Percentiles rank a stretch among this genome's conserved stretches.
Evolutionary conservation across 2,888 invertebrate species (phyloP).

Genomic region (Ormia ochracea): DNA sequence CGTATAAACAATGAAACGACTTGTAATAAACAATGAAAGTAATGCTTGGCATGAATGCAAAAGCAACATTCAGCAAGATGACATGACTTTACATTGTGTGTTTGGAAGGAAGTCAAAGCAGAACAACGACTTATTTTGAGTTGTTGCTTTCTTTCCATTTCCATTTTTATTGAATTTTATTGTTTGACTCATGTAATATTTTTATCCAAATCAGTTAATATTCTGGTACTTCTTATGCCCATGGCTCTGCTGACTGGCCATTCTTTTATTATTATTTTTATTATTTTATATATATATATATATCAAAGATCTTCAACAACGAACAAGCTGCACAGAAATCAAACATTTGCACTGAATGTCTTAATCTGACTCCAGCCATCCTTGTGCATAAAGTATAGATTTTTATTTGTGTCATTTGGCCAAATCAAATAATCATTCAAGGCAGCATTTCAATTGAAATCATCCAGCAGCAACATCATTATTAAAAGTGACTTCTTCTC

Average conservation of each 20-base stretch:
- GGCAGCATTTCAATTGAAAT: conserved; percentile 32
- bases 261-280: no score
- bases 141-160: conserved; percentile 20
- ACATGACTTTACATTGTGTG: not conserved
- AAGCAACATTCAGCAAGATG: conserved; percentile 56
- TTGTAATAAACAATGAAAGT: conserved; percentile 67
- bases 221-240: not conserved
- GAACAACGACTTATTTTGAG: conserved; percentile 14
- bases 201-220: conserved; percentile 19
- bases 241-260: no score
- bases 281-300: no score
- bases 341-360: conserved; percentile 16
- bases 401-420: conserved; percentile 72
- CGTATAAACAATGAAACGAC: no score
- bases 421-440: conserved; percentile 67
- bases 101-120: not conserved
- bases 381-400: no score
- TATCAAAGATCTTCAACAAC: not conserved
- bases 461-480: conserved; percentile 32
- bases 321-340: not conserved
- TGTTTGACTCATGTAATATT: conserved; percentile 50
- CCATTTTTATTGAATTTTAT: conserved; percentile 38
- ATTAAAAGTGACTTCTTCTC: conserved; percentile 51
- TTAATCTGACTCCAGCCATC: conserved; percentile 56
- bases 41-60: conserved; percentile 75